Conservation (phyloP, 2,113 vertebrate species). For the Campylomormyrus tamandua region DNA sequence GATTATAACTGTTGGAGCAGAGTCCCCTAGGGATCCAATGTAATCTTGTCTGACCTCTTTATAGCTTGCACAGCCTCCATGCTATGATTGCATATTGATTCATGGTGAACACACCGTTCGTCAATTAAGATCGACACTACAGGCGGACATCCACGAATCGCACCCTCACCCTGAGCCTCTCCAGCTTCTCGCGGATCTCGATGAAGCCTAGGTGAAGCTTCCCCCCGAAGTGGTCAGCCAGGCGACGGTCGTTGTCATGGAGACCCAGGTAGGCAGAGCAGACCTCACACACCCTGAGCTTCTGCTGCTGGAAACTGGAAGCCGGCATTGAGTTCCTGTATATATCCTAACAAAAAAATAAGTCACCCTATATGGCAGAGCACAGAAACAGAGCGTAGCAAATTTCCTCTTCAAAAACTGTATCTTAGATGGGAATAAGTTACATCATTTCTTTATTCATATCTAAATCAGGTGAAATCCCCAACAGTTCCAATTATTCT, state of each 20-base stretch:
- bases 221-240: conserved; percentile 96
- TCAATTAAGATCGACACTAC: neutral
- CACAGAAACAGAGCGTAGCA: neutral
- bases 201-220: conserved; percentile 97
- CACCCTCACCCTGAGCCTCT: conserved; percentile 81
- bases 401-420: neutral
- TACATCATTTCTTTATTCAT: neutral
- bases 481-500: neutral
- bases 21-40: neutral
- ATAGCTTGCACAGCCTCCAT: neutral
- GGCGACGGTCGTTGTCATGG: conserved; percentile 91
- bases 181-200: conserved; percentile 96
- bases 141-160: neutral
- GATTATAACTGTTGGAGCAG: neutral
- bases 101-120: neutral
- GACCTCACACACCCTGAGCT: conserved; percentile 93
- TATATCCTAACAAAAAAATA: conserved; percentile 68
- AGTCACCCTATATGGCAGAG: neutral
- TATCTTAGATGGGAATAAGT: neutral
- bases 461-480: neutral
- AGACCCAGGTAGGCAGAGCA: conserved; percentile 96
- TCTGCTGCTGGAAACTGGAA: conserved; percentile 98
- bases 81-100: neutral
- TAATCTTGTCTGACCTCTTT: neutral
- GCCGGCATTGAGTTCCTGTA: conserved; percentile 99